Percentiles rank a stretch among this genome's conserved stretches.
These are phyloP conservation scores for Periphyllus acericola DNA, from an alignment of 2,888 invertebrate genomes.

Conservation along the genomic window DNA sequence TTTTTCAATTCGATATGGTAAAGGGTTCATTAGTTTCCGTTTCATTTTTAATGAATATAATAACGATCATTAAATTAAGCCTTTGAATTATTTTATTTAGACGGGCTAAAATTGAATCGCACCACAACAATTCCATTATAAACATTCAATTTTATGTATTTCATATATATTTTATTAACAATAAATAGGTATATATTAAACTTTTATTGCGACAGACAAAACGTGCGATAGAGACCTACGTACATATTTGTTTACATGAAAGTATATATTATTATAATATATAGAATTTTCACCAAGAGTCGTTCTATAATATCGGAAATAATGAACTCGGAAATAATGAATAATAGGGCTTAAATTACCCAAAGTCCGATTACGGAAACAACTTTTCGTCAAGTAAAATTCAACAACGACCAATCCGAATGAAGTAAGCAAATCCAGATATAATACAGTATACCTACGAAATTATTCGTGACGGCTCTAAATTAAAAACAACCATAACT, in stretches of 20 bases:
- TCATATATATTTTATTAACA: background rate
- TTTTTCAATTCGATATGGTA: background rate
- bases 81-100: background rate
- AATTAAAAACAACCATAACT: conserved; percentile 28
- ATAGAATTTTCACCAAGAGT: background rate
- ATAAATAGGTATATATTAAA: background rate
- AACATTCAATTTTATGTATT: background rate
- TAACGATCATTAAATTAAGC: background rate
- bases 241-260: background rate
- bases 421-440: background rate
- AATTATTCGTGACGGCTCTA: background rate
- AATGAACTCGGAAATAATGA: conserved; percentile 28
- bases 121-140: background rate
- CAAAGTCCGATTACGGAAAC: conserved; percentile 31
- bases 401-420: background rate
- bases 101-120: background rate
- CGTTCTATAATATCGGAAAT: conserved; percentile 5
- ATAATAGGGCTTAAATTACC: conserved; percentile 4
- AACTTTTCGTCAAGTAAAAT: conserved; percentile 25
- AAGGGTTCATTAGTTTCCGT: background rate
- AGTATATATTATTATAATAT: background rate
- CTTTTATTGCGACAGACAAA: conserved; percentile 17
- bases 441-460: background rate
- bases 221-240: background rate
- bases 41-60: background rate